Base-by-base conservation (phyloP, 2,113 vertebrate genomes). In the Vireo altiloquus region DNA sequence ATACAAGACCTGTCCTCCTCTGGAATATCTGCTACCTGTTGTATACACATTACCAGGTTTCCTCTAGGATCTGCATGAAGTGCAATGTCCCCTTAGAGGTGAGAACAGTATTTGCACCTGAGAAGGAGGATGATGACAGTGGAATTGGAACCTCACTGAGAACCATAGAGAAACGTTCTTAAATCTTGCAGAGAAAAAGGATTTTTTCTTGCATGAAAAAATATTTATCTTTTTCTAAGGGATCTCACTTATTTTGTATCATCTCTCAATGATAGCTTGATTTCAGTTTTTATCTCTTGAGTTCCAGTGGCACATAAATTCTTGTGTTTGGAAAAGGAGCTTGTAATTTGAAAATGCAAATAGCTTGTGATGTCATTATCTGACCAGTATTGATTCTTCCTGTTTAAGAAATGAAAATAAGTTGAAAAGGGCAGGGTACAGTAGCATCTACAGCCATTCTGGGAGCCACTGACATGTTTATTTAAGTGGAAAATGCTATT, bases 401-500 rank as follows among this genome's bases (percentile, higher is more conserved):
- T 83, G 13, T 33, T 93, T 75, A 87, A 94, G 87, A 79, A 93
- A 74, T 57, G 33, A 81, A 87, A 72, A 75, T 16, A 37, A 44
- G 82, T 89, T 93, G 77, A 66, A 89, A 92, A 92, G 66, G 70
- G 23, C 52, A 76, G 87, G 44, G 13, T 87, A 49, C 76, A 82
- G 83, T 92, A 52, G 39, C 82, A 90, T 74, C 70, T 87, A 6
- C 37, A 90, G 74, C 66, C 90, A 64, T 66, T 78, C 20, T 88
- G 80, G 87, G 91, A 86, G 63, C 82, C 95, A 89, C 2, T 77
- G 84, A 68, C 75, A 84, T 82, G 27, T 87, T 94, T 86, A 50
- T 76, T 95, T 76, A 50, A 89, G 92, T 79, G 60, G 72, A 88
- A 80, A 86, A 82, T 70, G 65, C 37, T 87, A 69, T 57, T 96